phyloP scores from a whole-genome alignment of 2,888 invertebrate species.

The Monoplex corrugatus region DNA sequence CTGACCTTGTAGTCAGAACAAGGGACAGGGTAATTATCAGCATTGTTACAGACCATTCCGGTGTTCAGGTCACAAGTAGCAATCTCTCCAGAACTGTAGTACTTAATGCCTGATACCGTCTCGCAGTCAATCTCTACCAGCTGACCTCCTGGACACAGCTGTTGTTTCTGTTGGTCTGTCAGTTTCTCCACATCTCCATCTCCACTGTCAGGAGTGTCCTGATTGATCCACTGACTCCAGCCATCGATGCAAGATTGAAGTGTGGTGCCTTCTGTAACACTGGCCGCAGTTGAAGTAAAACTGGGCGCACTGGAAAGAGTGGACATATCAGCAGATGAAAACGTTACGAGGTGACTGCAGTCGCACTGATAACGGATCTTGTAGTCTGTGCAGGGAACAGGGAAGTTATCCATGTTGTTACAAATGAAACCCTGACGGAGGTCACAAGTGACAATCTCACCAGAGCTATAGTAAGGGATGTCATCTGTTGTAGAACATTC shows the following conservation, averaged over 20 bases:
- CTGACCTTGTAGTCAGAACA: conserved; percentile 77
- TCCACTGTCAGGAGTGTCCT: conserved; percentile 62
- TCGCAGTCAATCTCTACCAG: conserved; percentile 71
- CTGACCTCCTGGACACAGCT: conserved; percentile 63
- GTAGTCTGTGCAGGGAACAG: conserved; percentile 67
- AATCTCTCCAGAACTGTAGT: conserved; percentile 66
- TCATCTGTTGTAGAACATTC: conserved; percentile 67
- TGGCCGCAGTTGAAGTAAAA: no score
- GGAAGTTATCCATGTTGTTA: conserved; percentile 62
- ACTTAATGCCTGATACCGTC: conserved; percentile 64
- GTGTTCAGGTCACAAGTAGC: conserved; percentile 83
- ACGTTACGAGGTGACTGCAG: conserved; percentile 80
- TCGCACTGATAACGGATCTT: conserved; percentile 77
- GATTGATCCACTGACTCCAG: conserved; percentile 70
- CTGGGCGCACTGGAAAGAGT: not conserved
- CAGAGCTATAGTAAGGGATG: conserved; percentile 47
- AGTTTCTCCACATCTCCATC: conserved; percentile 65
- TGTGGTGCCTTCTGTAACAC: not conserved
- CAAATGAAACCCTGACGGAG: conserved; percentile 87
- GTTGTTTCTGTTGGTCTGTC: conserved; percentile 59
- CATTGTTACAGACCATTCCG: conserved; percentile 87
- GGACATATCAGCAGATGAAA: not conserved
- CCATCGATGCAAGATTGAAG: not conserved
- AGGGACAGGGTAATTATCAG: conserved; percentile 64
- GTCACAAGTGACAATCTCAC: conserved; percentile 69